Evolutionary conservation across 1,140 invertebrate species (phyloP).

Genomic region (Zaprionus lachaisei): DNA sequence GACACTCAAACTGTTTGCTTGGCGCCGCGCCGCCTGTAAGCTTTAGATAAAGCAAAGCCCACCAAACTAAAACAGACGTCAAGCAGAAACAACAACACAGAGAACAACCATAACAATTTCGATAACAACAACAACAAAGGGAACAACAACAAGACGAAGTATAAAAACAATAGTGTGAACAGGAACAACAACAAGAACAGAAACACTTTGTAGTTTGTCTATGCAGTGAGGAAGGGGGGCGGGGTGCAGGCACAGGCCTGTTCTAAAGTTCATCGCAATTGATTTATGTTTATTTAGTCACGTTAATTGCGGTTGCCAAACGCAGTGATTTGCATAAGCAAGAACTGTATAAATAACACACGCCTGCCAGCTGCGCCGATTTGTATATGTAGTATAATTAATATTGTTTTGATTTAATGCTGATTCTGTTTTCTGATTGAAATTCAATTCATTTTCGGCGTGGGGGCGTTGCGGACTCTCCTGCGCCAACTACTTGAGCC

Average conservation of each 20-base stretch:
- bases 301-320: slow-evolving; percentile 29
- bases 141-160: not conserved
- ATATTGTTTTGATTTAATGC: slow-evolving; percentile 38
- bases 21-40: slow-evolving; percentile 19
- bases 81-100: not conserved
- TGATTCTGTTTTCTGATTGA: slow-evolving; percentile 29
- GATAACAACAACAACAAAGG: not conserved
- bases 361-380: slow-evolving; percentile 22
- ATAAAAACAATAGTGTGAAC: not conserved
- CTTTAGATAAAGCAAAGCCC: slow-evolving; percentile 31
- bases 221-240: not conserved
- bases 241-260: too few species aligned
- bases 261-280: slow-evolving; percentile 29
- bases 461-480: slow-evolving; percentile 36
- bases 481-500: slow-evolving; percentile 14
- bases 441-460: slow-evolving; percentile 30
- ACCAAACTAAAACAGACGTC: slow-evolving; percentile 17
- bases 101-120: not conserved
- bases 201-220: not conserved
- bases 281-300: slow-evolving; percentile 40
- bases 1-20: slow-evolving; percentile 8
- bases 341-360: slow-evolving; percentile 27
- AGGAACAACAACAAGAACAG: not conserved
- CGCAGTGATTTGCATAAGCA: slow-evolving; percentile 28
- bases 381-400: slow-evolving; percentile 36